Conservation (phyloP, 2,888 invertebrate genomes). For the Plemyria rubiginata region DNA sequence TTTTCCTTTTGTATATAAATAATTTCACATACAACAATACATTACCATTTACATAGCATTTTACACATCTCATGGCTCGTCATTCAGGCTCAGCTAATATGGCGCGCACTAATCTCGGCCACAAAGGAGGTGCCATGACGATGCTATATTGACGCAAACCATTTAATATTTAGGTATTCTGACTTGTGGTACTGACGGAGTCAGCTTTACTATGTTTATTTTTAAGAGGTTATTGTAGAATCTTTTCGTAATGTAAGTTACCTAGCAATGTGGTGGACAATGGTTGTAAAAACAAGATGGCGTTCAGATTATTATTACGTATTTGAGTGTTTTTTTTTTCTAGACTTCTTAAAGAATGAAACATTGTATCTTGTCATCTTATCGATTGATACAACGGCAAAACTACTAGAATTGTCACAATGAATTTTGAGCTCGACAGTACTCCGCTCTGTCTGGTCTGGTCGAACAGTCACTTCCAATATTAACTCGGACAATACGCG, state of each 20-base stretch:
- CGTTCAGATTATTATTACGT: background rate
- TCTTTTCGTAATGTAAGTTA: too few species aligned
- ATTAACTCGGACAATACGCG: constrained; percentile 74
- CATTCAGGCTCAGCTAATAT: constrained; percentile 67
- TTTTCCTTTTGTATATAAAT: constrained; percentile 27
- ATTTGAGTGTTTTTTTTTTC: background rate
- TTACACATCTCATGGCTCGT: constrained; percentile 41
- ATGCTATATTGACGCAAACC: constrained; percentile 76
- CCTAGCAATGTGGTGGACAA: too few species aligned
- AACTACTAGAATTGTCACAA: constrained; percentile 24
- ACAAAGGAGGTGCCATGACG: constrained; percentile 82
- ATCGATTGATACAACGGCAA: constrained; percentile 20
- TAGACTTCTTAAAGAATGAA: background rate
- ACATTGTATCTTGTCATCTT: background rate
- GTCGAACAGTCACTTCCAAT: constrained; percentile 71
- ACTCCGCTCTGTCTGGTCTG: constrained; percentile 43
- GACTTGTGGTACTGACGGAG: constrained; percentile 57
- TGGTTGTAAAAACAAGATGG: background rate
- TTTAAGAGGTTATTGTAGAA: too few species aligned
- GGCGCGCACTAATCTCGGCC: constrained; percentile 74
- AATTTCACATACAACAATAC: constrained; percentile 23
- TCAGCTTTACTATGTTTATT: constrained; percentile 11
- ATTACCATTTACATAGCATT: constrained; percentile 32
- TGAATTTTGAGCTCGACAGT: constrained; percentile 54
- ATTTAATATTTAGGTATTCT: constrained; percentile 82